phyloP scores from a whole-genome alignment of 2,113 vertebrate species.

The Pungitius pungitius region DNA sequence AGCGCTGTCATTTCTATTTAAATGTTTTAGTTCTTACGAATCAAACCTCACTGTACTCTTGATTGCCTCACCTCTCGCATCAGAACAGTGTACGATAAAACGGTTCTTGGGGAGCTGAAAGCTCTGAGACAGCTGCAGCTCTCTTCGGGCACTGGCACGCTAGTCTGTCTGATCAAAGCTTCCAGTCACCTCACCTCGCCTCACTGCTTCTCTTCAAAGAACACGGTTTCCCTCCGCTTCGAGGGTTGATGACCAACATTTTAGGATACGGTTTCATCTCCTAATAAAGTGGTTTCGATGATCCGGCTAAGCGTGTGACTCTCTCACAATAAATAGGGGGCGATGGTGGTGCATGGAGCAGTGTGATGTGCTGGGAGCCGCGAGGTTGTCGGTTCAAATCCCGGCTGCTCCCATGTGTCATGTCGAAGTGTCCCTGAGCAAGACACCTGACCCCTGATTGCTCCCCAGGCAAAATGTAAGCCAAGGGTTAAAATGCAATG shows the following conservation, averaged over 20 bases:
- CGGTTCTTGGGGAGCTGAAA: slow-evolving; percentile 16
- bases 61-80: slow-evolving; percentile 9
- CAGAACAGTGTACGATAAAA: neutral
- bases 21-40: neutral
- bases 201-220: slow-evolving; percentile 40
- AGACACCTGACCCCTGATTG: too few species aligned
- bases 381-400: too few species aligned
- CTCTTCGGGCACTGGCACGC: slow-evolving; percentile 19
- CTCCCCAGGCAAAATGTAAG: too few species aligned
- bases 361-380: too few species aligned
- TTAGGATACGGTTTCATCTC: slow-evolving; percentile 1
- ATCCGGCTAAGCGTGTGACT: neutral
- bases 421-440: too few species aligned
- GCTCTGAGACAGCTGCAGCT: slow-evolving; percentile 33
- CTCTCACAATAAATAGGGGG: neutral
- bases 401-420: too few species aligned
- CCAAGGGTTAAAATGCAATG: too few species aligned
- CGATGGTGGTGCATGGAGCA: too few species aligned
- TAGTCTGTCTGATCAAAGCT: slow-evolving; percentile 36
- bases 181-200: slow-evolving; percentile 12
- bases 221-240: neutral
- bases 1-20: neutral
- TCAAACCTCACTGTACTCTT: neutral
- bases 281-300: neutral
- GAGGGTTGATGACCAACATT: slow-evolving; percentile 15